These are phyloP conservation scores for Seriola rivoliana DNA, from an alignment of 2,113 vertebrate genomes.

Conservation along the genomic window DNA sequence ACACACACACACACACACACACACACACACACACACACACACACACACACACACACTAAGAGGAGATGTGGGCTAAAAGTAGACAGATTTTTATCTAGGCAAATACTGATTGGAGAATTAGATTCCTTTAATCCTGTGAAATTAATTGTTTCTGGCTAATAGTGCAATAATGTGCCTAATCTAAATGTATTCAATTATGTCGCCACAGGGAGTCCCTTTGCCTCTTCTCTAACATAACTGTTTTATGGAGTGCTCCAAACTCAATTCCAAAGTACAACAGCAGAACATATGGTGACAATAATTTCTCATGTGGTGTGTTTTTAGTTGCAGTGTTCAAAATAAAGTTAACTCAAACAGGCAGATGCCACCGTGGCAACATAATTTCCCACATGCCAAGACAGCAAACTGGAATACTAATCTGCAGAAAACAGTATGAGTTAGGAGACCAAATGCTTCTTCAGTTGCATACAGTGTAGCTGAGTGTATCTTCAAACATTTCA, in stretches of 20 bases:
- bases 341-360: constrained; percentile 9
- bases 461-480: not conserved
- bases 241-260: not conserved
- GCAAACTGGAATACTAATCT: not conserved
- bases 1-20: not conserved
- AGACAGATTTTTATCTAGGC: constrained; percentile 22
- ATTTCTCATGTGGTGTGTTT: not conserved
- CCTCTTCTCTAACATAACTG: not conserved
- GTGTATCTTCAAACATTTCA: constrained; percentile 20
- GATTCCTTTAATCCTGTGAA: constrained; percentile 46
- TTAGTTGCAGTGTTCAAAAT: constrained; percentile 8
- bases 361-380: not conserved
- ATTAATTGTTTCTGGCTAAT: constrained; percentile 48
- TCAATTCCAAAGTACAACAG: not conserved
- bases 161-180: constrained; percentile 43
- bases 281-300: not conserved
- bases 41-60: not conserved
- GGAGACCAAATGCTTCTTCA: not conserved
- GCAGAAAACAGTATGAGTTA: not conserved
- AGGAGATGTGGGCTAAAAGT: constrained; percentile 4
- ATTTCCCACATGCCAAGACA: not conserved
- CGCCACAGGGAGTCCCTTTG: constrained; percentile 26
- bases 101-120: constrained; percentile 18
- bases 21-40: not conserved
- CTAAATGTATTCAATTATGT: constrained; percentile 51